A percentile compares a stretch with the other conserved stretches of the same genome.
These are phyloP conservation scores for Morone saxatilis DNA, from an alignment of 2,113 vertebrate species.

Conservation along the genomic window DNA sequence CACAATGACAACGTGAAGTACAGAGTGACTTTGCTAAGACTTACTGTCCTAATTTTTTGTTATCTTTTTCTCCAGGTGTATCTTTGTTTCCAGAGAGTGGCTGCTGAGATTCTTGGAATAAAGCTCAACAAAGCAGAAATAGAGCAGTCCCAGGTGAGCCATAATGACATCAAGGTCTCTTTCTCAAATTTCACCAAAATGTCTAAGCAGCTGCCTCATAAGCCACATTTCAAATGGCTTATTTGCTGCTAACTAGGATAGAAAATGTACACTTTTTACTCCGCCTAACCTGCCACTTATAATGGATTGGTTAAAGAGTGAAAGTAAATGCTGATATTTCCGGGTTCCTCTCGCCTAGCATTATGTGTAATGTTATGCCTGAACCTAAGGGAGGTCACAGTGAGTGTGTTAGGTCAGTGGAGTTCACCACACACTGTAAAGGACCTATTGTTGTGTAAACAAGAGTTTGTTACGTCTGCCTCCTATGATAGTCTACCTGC, in stretches of 20 bases:
- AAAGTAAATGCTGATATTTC: conserved; percentile 3
- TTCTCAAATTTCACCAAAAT: conserved; percentile 8
- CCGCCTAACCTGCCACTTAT: neutral
- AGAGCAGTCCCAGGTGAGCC: conserved; percentile 97
- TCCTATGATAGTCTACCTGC: conserved; percentile 68
- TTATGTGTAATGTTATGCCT: conserved; percentile 15
- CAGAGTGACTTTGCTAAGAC: neutral
- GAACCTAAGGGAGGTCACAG: conserved; percentile 62
- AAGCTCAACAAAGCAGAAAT: conserved; percentile 99
- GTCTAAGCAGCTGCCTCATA: neutral
- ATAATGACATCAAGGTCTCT: neutral
- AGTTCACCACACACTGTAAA: conserved; percentile 75
- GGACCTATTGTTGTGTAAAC: conserved; percentile 72
- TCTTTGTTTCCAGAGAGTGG: conserved; percentile 97
- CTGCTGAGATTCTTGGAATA: conserved; percentile 96
- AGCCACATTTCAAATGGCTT: neutral
- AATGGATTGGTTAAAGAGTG: neutral
- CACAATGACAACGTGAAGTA: neutral
- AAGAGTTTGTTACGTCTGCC: conserved; percentile 75
- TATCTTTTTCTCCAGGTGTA: conserved; percentile 88
- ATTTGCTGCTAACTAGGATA: neutral
- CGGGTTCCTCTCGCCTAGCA: neutral
- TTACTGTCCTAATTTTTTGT: neutral
- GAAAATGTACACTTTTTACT: neutral
- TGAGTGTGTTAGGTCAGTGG: conserved; percentile 69